A percentile compares a stretch with the other conserved stretches of the same genome.
These are phyloP conservation scores for Rotaria macrura DNA, from an alignment of 2,888 invertebrate species.

Conservation along the genomic window DNA sequence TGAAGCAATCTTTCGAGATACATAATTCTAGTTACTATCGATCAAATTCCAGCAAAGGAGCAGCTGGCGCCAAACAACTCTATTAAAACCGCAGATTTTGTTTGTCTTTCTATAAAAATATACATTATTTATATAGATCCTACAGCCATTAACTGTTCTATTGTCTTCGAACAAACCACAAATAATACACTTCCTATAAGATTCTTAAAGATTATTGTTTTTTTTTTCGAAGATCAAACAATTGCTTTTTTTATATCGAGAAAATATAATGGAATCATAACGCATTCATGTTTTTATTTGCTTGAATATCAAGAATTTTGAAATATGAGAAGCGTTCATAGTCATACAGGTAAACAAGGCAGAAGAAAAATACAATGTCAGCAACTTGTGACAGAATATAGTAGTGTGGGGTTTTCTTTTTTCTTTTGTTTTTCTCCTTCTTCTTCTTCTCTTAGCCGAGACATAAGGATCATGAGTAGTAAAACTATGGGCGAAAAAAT, in stretches of 20 bases:
- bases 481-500: background rate
- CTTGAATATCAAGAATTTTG: background rate
- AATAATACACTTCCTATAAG: background rate
- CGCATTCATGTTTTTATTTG: background rate
- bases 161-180: background rate
- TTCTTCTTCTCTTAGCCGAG: background rate
- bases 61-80: background rate
- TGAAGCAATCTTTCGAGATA: background rate
- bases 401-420: background rate
- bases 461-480: background rate
- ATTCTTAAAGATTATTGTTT: background rate
- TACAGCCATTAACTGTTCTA: background rate
- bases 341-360: too few relatives aligned
- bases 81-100: background rate
- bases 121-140: background rate
- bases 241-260: background rate
- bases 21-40: background rate
- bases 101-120: background rate
- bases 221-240: background rate
- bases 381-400: background rate
- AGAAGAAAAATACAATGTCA: background rate
- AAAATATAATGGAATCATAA: background rate
- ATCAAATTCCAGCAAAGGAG: background rate
- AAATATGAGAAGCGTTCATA: background rate
- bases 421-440: background rate